Evolutionary conservation across 2,113 vertebrate species (phyloP), one percentile per base, ranked within the genome.

Genomic region (Oncorhynchus mykiss): DNA sequence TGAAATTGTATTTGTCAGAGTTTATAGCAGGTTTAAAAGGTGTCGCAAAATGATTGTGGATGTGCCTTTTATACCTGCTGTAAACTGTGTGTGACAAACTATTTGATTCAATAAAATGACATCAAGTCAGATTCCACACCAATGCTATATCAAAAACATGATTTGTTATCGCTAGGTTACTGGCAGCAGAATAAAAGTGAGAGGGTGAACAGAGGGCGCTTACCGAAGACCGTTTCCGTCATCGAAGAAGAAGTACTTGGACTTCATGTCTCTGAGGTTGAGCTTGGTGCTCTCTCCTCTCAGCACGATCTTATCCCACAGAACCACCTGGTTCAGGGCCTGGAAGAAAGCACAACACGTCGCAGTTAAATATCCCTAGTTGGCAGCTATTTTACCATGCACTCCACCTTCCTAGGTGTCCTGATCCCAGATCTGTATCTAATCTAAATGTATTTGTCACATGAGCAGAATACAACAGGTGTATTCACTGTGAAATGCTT

Each of bases 221-320:
- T 76, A 99, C 98, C 97, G 96, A 57, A 99, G 94, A 84, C 98
- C 98, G 66, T 97, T 99, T 85, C 98, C 97, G 79, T 99, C 97
- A 77, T 99, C 98, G 73, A 99, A 99, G 93, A 99, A 99, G 89
- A 96, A 98, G 83, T 99, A 99, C 73, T 99, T 98, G 49, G 98
- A 96, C 85, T 99, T 98, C 93, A 95, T 96, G 68, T 97, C 96
- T 94, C 93, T 95, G 84, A 99, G 86, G 71, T 91, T 92, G 76
- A 99, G 93, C 82, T 95, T 97, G 76, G 96, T 95, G 73, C 94
- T 96, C 73, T 98, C 96, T 29, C 97, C 97, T 88, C 97, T 94
- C 78, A 96, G 91, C 78, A 99, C 92, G 20, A 99, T 97, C 88
- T 97, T 99, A 82, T 99, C 98, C 98, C 98, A 99, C 7, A 99